Base-by-base conservation (phyloP, 2,113 vertebrate genomes). In the Galbula dea region DNA sequence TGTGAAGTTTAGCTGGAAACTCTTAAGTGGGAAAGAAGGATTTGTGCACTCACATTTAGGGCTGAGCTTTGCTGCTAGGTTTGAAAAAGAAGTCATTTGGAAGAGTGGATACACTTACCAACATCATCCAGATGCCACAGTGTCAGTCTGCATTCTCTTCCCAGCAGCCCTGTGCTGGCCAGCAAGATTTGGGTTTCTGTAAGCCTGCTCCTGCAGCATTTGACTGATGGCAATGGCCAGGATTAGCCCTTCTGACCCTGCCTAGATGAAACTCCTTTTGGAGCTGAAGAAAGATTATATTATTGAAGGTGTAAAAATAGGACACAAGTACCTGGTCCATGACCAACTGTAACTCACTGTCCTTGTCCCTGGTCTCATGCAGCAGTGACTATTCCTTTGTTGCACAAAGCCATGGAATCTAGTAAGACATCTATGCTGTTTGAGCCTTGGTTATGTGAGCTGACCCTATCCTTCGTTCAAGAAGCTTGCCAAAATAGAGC, bases 371-470 rank as follows among this genome's bases (percentile, higher is more conserved):
- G 26, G 52, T 14, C 14, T 58, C 46, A 15, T 76, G 69, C 27
- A 46, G 20, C 73, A 26, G 12, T 23, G 13, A 8, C 32, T 72
- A 4, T n/a, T 81, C 41, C 52, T 82, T 32, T 26, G 9, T 29
- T 48, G 48, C 54, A n/a, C 29, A 26, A 12, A 68, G 12, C 18
- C 29, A 2, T 12, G 17, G 9, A 21, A 11, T 23, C 23, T 39
- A 46, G 34, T 30, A 11, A 74, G 69, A 27, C 23, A 15, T 5
- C 11, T 16, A 21, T 0, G 4, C 9, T 0, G 46, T 9, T 41
- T 65, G 46, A 63, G 76, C 43, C 55, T 68, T 0, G 0, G 58
- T 88, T 54, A 29, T 0, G 0, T 15, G 36, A 86, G 18, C 29
- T 52, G 15, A 41, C 49, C 14, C n/a, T 43, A 19, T 0, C 0